Conservation (phyloP, 2,888 invertebrate species). For the Tipula unca region DNA sequence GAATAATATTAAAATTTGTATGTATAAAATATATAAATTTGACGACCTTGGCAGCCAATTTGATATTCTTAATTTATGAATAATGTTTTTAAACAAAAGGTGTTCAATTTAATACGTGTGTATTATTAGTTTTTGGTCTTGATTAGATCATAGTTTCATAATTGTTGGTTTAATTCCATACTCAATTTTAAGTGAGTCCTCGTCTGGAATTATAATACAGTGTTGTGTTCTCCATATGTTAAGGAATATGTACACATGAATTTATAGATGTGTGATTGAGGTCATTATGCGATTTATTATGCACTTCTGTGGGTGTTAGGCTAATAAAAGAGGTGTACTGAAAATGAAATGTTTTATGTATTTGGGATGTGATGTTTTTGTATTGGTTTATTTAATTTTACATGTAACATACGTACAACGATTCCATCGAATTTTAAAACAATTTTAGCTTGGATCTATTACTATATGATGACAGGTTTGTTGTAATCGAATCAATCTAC, state of each 20-base stretch:
- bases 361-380: too few species aligned
- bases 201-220: neutral
- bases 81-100: neutral
- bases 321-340: too few species aligned
- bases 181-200: neutral
- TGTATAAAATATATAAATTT: neutral
- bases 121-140: neutral
- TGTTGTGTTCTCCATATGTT: neutral
- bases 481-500: too few species aligned
- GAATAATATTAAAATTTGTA: neutral
- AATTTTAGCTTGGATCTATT: too few species aligned
- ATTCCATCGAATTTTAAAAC: too few species aligned
- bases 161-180: neutral
- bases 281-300: neutral
- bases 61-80: neutral
- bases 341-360: too few species aligned
- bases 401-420: too few species aligned
- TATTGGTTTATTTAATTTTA: too few species aligned
- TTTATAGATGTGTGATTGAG: neutral
- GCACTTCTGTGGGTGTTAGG: neutral
- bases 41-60: neutral
- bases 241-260: neutral
- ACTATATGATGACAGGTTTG: too few species aligned
- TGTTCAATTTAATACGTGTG: neutral
- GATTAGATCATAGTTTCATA: neutral